Evolutionary conservation across 1,140 invertebrate species (phyloP), one percentile per base, ranked within the genome.

Genomic region (Lepidurus packardi): DNA sequence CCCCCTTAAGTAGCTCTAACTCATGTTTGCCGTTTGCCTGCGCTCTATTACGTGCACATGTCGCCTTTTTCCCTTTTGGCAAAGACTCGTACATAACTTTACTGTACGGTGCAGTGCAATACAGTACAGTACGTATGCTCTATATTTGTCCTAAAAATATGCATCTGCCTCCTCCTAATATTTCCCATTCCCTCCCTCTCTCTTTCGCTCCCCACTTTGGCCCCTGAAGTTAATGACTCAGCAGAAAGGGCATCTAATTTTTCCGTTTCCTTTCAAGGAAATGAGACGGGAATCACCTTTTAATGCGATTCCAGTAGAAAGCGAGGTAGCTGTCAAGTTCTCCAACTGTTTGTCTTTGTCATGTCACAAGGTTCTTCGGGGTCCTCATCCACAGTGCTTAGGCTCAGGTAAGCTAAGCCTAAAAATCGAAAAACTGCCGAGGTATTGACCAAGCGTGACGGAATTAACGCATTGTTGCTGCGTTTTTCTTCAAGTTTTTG

Each of bases 41-140:
- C 53, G 53, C 53, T 65, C 53, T 65, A 65, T 65, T 65, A 65
- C 53, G 53, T 65, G 53, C 53, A 65, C 53, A 65, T 65, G 53
- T 65, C 53, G 16, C 21, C 21, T 65, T 65, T 65, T 7, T 65
- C 53, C 53, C 8, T 65, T 65, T 65, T 16, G 53, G 6, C 53
- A 65, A 65, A 65, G 53, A n/a, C 16, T 7, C 53, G 16, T 65
- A 13, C 53, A n/a, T 65, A 65, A n/a, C 53, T 16, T n/a, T 65
- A 34, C 34, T 4, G 34, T 34, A 34, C 34, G 34, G 34, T 34
- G 34, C 34, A 34, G 34, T 34, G 34, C 34, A 34, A 3, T 34
- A 34, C 34, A 34, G 3, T 34, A 4, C 34, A 34, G 34, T 34
- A 34, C 2, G 34, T 34, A 34, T 4, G 53, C 16, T 65, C 16